These are phyloP conservation scores for Malurus leucopterus DNA, from an alignment of 2,797 vertebrate genomes.

Conservation along the genomic window DNA sequence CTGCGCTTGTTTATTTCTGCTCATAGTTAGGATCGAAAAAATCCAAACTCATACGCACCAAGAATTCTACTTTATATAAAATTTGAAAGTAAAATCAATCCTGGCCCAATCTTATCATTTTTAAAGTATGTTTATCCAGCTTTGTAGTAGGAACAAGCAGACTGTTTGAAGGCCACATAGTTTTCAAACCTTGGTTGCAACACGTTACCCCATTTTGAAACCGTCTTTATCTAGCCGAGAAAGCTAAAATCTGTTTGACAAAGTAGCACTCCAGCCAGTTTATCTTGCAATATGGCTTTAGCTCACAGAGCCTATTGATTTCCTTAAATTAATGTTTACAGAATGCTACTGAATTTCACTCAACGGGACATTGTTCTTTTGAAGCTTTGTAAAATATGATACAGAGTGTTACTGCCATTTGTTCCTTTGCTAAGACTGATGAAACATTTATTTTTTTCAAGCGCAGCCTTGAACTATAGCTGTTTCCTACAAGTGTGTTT, in stretches of 20 bases:
- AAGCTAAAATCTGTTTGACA: constrained; percentile 94
- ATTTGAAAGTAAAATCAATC: constrained; percentile 72
- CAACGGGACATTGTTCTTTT: constrained; percentile 81
- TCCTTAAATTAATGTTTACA: constrained; percentile 87
- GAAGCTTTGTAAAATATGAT: constrained; percentile 73
- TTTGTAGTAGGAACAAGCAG: constrained; percentile 78
- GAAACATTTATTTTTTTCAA: constrained; percentile 71
- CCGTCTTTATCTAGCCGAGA: constrained; percentile 84
- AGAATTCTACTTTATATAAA: constrained; percentile 66
- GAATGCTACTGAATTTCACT: constrained; percentile 80
- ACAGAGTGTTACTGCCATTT: constrained; percentile 68
- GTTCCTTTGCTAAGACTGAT: constrained; percentile 72
- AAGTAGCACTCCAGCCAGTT: constrained; percentile 90
- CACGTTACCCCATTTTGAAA: constrained; percentile 82
- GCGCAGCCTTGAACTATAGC: constrained; percentile 74
- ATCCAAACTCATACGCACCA: neutral
- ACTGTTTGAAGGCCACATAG: constrained; percentile 76
- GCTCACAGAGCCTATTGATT: constrained; percentile 94
- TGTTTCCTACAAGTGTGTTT: constrained; percentile 75
- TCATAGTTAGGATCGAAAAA: constrained; percentile 13
- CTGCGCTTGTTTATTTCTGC: neutral
- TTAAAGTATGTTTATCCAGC: constrained; percentile 89
- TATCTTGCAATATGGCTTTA: constrained; percentile 88
- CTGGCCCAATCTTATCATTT: constrained; percentile 83
- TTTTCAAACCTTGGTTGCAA: constrained; percentile 86